phyloP scores from a whole-genome alignment of 2,797 vertebrate genomes.

The Smutsia temminckii region DNA sequence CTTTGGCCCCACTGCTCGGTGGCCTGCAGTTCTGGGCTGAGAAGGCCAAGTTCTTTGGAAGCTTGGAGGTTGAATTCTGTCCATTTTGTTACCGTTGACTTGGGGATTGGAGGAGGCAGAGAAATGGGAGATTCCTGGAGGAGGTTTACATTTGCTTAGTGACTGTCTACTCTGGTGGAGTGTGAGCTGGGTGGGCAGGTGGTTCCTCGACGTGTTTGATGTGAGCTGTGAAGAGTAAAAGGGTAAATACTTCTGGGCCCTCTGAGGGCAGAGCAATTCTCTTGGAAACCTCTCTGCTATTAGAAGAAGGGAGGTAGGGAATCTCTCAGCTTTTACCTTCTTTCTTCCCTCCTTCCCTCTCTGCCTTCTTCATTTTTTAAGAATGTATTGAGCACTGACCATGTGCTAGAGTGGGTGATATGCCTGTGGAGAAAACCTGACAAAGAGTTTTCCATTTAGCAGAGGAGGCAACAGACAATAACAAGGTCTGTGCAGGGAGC shows the following conservation, averaged over 20 bases:
- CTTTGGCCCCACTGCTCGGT: neutral
- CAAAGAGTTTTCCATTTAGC: neutral
- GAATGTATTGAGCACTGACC: constrained; percentile 16
- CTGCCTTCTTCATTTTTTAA: neutral
- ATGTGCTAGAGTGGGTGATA: neutral
- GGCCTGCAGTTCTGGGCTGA: neutral
- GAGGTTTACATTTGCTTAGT: neutral
- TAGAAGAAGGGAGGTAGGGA: neutral
- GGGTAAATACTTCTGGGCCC: neutral
- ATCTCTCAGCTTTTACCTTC: neutral
- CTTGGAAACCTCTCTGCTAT: neutral
- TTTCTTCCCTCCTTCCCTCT: too few relatives aligned
- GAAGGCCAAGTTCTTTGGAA: neutral
- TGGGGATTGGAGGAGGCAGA: neutral
- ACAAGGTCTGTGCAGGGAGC: neutral
- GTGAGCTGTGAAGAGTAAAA: neutral
- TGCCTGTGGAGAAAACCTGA: neutral
- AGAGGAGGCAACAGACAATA: neutral
- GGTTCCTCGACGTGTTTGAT: neutral
- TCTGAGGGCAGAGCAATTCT: neutral
- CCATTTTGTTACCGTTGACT: neutral
- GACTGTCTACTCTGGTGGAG: neutral
- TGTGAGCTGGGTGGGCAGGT: neutral
- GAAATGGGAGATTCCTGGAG: neutral
- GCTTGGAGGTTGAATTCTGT: neutral